These are phyloP conservation scores for Noctua pronuba DNA, from an alignment of 2,888 invertebrate species.

Conservation along the genomic window DNA sequence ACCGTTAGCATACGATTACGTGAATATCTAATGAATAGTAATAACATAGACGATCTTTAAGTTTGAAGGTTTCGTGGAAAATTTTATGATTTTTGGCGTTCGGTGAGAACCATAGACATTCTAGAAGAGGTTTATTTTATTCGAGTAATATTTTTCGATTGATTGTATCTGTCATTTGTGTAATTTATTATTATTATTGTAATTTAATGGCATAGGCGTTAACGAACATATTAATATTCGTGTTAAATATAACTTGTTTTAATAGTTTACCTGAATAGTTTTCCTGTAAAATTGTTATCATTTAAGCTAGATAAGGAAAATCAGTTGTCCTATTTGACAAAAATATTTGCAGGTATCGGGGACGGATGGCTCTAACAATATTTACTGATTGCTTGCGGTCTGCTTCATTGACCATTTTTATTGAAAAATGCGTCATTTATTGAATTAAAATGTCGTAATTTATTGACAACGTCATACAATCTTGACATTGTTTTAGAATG, in stretches of 20 bases:
- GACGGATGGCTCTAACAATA: slow-evolving; percentile 30
- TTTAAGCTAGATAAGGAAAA: slow-evolving; percentile 16
- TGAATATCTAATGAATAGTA: slow-evolving; percentile 53
- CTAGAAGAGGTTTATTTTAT: neutral
- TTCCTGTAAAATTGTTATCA: slow-evolving; percentile 13
- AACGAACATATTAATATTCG: neutral
- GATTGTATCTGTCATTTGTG: neutral
- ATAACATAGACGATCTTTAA: slow-evolving; percentile 41
- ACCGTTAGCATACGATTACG: slow-evolving; percentile 40
- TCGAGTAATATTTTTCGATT: neutral
- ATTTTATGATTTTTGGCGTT: slow-evolving; percentile 15
- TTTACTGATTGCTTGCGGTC: slow-evolving; percentile 20
- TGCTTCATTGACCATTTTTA: slow-evolving; percentile 15
- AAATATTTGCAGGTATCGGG: slow-evolving; percentile 34
- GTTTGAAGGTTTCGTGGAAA: slow-evolving; percentile 52
- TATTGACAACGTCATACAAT: slow-evolving; percentile 14
- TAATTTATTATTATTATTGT: neutral
- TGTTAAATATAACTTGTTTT: slow-evolving; percentile 13
- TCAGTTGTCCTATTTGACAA: slow-evolving; percentile 1
- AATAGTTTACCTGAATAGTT: slow-evolving; percentile 15
- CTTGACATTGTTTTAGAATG: slow-evolving; percentile 24
- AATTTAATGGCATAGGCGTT: neutral
- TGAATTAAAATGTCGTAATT: slow-evolving; percentile 10
- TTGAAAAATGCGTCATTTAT: slow-evolving; percentile 14
- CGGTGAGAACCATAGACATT: slow-evolving; percentile 10